These are phyloP conservation scores for Ophioderma brevispina DNA, from an alignment of 35 echinoderm and acorn worm species.

Conservation along the genomic window DNA sequence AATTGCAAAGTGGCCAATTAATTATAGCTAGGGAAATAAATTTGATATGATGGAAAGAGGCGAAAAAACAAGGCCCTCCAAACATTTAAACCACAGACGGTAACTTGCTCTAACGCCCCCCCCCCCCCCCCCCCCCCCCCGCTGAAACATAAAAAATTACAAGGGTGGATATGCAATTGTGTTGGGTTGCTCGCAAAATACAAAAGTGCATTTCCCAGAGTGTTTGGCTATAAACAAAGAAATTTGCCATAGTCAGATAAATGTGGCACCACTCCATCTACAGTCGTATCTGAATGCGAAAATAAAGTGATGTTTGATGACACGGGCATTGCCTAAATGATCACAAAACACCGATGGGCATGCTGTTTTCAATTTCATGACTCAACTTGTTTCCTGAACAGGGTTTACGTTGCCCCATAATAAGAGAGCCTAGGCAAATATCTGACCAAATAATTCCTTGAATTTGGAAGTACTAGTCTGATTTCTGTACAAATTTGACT, in stretches of 20 bases:
- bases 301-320: background rate
- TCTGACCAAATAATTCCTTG: background rate
- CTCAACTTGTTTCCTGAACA: background rate
- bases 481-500: background rate
- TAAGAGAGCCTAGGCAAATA: background rate
- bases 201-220: background rate
- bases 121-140: too few species aligned
- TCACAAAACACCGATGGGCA: background rate
- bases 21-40: too few species aligned
- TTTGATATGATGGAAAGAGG: too few species aligned
- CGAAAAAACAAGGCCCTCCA: too few species aligned
- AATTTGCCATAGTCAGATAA: background rate
- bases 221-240: background rate
- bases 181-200: too few species aligned
- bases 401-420: background rate
- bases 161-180: too few species aligned
- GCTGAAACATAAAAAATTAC: too few species aligned
- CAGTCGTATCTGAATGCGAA: background rate
- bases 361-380: background rate
- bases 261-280: background rate
- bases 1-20: too few species aligned
- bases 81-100: too few species aligned
- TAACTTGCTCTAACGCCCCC: too few species aligned
- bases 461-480: background rate
- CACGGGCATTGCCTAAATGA: background rate